Evolutionary conservation across 2,113 vertebrate species (phyloP).

Genomic region (Agelaius phoeniceus): DNA sequence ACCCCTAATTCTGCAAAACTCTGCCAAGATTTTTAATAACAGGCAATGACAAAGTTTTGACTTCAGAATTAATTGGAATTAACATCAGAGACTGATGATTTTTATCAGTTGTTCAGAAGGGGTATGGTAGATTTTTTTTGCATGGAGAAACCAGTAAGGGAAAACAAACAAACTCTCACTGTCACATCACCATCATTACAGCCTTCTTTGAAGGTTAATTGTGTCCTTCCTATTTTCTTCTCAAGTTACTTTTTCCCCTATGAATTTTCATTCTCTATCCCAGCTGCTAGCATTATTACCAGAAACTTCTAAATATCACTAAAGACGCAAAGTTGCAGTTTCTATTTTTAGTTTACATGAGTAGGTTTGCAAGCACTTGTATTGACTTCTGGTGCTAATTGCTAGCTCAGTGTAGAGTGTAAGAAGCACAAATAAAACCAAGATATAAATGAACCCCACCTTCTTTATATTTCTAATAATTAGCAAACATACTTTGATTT

Average conservation of each 20-base stretch:
- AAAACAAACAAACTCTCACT: background rate
- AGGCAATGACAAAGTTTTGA: background rate
- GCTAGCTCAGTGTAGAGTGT: background rate
- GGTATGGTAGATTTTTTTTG: background rate
- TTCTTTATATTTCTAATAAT: slow-evolving; percentile 10
- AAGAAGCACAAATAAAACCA: slow-evolving; percentile 5
- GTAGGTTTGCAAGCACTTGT: background rate
- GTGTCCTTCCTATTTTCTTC: background rate
- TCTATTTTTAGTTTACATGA: background rate
- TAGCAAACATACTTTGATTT: background rate
- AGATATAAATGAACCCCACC: background rate
- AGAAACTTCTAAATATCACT: background rate
- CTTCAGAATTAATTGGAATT: background rate
- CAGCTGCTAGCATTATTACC: background rate
- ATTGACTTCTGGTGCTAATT: slow-evolving; percentile 22
- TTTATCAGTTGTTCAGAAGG: background rate
- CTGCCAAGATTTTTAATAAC: background rate
- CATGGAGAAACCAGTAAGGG: background rate
- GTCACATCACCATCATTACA: fast-evolving
- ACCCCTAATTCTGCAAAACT: background rate
- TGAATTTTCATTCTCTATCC: background rate
- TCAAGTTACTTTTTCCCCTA: background rate
- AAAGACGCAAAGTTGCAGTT: background rate
- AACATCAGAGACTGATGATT: background rate
- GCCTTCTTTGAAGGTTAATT: background rate